Percentiles rank a stretch among this genome's conserved stretches.
These are phyloP conservation scores for Lithobius niger DNA, from an alignment of 1,140 invertebrate genomes.

Conservation along the genomic window DNA sequence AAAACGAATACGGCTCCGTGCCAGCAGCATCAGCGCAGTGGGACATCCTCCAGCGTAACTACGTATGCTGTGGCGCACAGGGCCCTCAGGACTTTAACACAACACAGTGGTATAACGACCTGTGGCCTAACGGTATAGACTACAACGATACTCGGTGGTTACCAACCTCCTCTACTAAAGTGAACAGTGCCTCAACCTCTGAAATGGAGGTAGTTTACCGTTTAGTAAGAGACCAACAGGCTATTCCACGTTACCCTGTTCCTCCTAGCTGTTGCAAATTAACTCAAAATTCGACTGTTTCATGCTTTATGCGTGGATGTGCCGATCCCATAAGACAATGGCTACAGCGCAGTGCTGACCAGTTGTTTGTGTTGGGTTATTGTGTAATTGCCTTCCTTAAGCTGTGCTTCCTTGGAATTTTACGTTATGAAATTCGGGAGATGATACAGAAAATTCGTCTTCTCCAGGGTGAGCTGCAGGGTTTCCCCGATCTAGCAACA, in stretches of 20 bases:
- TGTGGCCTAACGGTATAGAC: not conserved
- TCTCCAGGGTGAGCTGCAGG: slow-evolving; percentile 34
- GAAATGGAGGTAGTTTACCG: not conserved
- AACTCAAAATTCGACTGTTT: not conserved
- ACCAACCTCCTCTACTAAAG: not conserved
- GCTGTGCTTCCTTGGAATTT: slow-evolving; percentile 73
- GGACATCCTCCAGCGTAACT: slow-evolving; percentile 61
- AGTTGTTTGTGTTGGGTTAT: slow-evolving; percentile 70
- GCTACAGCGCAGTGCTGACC: slow-evolving; percentile 59
- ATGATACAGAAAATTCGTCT: slow-evolving; percentile 78
- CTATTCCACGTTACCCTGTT: not conserved
- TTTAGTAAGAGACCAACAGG: not conserved
- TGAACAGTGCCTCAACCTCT: not conserved
- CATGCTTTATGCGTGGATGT: slow-evolving; percentile 39
- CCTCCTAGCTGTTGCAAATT: not conserved
- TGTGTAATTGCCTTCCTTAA: slow-evolving; percentile 82
- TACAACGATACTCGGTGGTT: not conserved
- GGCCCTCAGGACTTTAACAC: slow-evolving; percentile 47
- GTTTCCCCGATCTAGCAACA: slow-evolving; percentile 24
- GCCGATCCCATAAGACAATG: slow-evolving; percentile 52
- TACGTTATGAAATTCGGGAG: slow-evolving; percentile 66
- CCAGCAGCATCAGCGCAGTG: slow-evolving; percentile 57
- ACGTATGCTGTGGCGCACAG: slow-evolving; percentile 62
- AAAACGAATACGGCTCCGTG: slow-evolving; percentile 52
- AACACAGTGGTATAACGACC: slow-evolving; percentile 15